Evolutionary conservation across 2,888 invertebrate genomes (phyloP).

Genomic region (Lycocerus yunnanus): DNA sequence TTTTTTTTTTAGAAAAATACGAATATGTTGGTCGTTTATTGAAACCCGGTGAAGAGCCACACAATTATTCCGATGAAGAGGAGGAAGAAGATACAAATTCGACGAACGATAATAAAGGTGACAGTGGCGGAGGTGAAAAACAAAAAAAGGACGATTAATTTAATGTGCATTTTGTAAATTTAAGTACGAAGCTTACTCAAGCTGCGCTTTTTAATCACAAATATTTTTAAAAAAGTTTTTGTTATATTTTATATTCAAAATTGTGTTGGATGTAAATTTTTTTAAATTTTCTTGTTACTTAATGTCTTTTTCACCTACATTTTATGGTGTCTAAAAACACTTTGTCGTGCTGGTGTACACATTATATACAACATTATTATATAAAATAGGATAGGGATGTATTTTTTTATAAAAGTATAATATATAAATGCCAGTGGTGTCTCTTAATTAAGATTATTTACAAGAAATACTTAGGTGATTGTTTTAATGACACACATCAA

Average conservation of each 20-base stretch:
- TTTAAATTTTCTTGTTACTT: constrained; percentile 1
- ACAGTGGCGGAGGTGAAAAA: constrained; percentile 52
- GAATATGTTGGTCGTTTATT: constrained; percentile 87
- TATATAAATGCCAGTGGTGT: constrained; percentile 5
- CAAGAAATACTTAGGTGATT: not conserved
- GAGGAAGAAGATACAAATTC: constrained; percentile 64
- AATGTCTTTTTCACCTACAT: constrained; percentile 3
- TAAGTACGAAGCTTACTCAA: constrained; percentile 22
- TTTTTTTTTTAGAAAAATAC: constrained; percentile 78
- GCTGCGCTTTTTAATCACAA: constrained; percentile 20
- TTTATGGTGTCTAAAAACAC: constrained; percentile 1
- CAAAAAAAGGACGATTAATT: constrained; percentile 52
- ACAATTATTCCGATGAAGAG: constrained; percentile 91
- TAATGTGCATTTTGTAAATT: constrained; percentile 14
- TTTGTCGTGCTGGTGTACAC: not conserved
- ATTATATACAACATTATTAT: not conserved
- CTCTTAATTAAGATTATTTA: not conserved
- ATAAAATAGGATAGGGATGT: constrained; percentile 3
- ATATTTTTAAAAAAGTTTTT: not conserved
- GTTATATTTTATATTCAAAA: not conserved
- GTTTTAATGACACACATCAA: not conserved
- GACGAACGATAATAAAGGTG: constrained; percentile 38
- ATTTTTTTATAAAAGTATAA: constrained; percentile 6
- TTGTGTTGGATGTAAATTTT: not conserved
- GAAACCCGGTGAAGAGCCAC: constrained; percentile 88